These are phyloP conservation scores for Picathartes gymnocephalus DNA, from an alignment of 2,113 vertebrate species.

Conservation along the genomic window DNA sequence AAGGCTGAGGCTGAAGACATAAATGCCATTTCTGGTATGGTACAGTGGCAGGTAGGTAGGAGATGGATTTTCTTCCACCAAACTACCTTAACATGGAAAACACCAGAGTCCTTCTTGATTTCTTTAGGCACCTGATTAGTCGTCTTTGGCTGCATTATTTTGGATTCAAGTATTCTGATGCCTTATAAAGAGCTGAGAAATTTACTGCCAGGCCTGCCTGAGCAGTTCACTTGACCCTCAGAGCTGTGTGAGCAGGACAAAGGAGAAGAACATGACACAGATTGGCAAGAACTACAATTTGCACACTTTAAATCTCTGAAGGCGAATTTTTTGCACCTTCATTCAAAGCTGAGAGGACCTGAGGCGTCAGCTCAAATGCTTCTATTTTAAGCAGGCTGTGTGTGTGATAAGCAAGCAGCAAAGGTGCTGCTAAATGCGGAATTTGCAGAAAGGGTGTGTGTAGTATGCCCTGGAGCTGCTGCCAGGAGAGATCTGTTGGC, in stretches of 20 bases:
- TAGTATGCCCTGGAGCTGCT: not conserved
- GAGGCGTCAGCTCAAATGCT: not conserved
- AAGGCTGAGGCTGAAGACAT: not conserved
- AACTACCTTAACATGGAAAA: not conserved
- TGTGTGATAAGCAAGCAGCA: not conserved
- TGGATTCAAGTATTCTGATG: not conserved
- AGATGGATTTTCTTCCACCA: not conserved
- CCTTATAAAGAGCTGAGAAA: not conserved
- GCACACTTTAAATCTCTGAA: not conserved
- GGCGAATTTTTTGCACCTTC: not conserved
- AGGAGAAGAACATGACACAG: not conserved
- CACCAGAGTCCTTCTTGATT: not conserved
- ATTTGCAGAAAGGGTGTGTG: not conserved
- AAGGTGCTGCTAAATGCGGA: not conserved
- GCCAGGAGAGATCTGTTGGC: not conserved
- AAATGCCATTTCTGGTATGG: not conserved
- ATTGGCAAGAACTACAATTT: not conserved
- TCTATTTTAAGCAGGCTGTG: not conserved
- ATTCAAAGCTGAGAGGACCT: not conserved
- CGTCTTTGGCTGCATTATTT: not conserved
- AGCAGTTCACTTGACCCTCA: not conserved
- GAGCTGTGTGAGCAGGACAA: not conserved
- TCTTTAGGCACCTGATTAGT: not conserved
- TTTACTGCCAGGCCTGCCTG: not conserved
- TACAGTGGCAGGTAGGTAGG: not conserved